Percentiles rank a stretch among this genome's conserved stretches.
These are phyloP conservation scores for Mylabris sibirica DNA, from an alignment of 2,888 invertebrate genomes.

Conservation along the genomic window DNA sequence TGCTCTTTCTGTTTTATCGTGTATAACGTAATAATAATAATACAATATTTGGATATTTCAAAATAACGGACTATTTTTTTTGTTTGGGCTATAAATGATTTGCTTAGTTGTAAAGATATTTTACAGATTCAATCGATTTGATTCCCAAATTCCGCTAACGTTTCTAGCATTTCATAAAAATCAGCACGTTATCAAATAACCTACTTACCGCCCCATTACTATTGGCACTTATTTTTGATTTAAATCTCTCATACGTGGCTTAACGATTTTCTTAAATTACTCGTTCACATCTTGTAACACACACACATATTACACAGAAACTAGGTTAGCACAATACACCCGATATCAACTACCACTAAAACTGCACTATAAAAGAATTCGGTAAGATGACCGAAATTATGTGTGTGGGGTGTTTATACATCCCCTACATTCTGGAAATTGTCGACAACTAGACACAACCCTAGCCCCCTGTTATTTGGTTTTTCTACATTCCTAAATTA, in stretches of 20 bases:
- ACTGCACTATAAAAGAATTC: background rate
- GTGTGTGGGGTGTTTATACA: slow-evolving; percentile 31
- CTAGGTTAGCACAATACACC: background rate
- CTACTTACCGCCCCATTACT: slow-evolving; percentile 6
- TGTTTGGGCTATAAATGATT: no score
- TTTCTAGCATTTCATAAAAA: slow-evolving; percentile 5
- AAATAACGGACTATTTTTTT: no score
- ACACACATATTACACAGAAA: background rate
- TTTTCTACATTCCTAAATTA: slow-evolving; percentile 50
- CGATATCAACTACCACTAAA: background rate
- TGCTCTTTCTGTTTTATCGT: no score
- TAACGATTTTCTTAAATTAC: background rate
- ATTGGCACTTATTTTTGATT: slow-evolving; percentile 4
- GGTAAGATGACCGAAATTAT: slow-evolving; percentile 1
- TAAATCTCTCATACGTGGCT: background rate
- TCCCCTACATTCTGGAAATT: slow-evolving; percentile 52
- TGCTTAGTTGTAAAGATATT: no score
- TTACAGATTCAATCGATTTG: no score
- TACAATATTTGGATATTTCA: no score
- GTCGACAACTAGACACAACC: slow-evolving; percentile 55
- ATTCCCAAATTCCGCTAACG: background rate
- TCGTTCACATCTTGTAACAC: background rate
- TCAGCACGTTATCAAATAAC: background rate
- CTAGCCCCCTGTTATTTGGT: slow-evolving; percentile 47
- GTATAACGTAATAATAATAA: no score